Percentiles rank a stretch among this genome's conserved stretches.
phyloP scores from a whole-genome alignment of 2,888 invertebrate species.

The Eupithecia exiguata region DNA sequence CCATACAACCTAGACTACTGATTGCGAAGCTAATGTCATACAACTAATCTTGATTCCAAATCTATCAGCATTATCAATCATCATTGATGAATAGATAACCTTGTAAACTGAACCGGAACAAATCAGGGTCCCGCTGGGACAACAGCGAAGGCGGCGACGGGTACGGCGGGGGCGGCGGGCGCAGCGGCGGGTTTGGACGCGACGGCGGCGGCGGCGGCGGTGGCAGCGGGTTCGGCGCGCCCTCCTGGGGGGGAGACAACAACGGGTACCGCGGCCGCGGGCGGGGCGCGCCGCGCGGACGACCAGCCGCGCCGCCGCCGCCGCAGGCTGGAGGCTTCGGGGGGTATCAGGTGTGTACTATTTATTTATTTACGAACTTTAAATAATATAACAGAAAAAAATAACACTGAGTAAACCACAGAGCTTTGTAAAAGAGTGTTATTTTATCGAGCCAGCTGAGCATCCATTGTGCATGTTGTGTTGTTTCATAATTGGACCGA shows the following conservation, averaged over 20 bases:
- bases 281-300: slow-evolving; percentile 43
- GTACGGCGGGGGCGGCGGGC: slow-evolving; percentile 26
- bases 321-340: slow-evolving; percentile 1
- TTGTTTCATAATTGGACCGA: neutral
- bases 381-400: neutral
- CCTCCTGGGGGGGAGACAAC: slow-evolving; percentile 48
- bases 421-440: neutral
- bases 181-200: slow-evolving; percentile 23
- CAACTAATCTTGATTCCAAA: neutral
- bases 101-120: neutral
- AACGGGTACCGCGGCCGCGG: slow-evolving; percentile 63
- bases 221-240: slow-evolving; percentile 34
- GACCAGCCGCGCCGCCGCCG: slow-evolving; percentile 30
- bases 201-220: slow-evolving; percentile 41
- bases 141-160: slow-evolving; percentile 26
- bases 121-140: slow-evolving; percentile 31
- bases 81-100: neutral
- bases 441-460: neutral
- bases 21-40: neutral
- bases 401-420: neutral
- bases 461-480: neutral
- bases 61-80: neutral
- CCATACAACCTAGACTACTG: neutral
- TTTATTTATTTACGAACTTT: neutral
- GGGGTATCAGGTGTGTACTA: slow-evolving; percentile 26